Evolutionary conservation across 92 coral and sea anemone species (phyloP), one percentile per base, ranked within the genome.

Genomic region (Desmophyllum pertusum): DNA sequence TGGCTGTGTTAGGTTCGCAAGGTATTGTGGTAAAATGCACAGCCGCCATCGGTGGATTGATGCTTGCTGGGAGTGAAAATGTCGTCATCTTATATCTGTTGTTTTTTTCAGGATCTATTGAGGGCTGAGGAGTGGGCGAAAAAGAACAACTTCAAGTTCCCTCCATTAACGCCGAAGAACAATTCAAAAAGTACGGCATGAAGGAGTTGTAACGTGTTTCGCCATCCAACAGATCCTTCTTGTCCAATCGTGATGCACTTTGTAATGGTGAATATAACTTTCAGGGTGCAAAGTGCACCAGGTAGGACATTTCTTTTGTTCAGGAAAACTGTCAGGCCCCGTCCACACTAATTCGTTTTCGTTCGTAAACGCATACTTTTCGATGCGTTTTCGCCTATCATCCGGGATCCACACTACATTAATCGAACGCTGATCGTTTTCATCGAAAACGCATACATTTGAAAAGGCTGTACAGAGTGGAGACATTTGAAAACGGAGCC

Each of bases 61-160:
- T 14, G 53, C 18, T 14, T 48, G 0, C 21, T 13, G 53, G 21
- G 53, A 14, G 53, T 13, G 53, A 48, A 3, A 48, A 48, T 21
- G 11, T 59, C 35, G 1, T 35, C 8, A 3, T 38, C 69, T 66
- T 80, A 18, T 18, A 27, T 66, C 2, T 13, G 0, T 1, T 59
- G 11, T 81, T 46, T 42, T 48, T 31, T 79, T 36, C 79, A 94
- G 98, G 95, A 92, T 73, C 90, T 94, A 8, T 29, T 83, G 39
- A 64, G 81, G 79, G 98, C 98, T 0, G 91, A 92, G 72, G 13
- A 87, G 37, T 94, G 98, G 98, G 98, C 98, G 8, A 80, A 83
- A 59, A 48, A 77, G 52, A 85, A 94, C 88, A 88, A 90, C 64
- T n/a, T 79, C 0, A 93, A 91, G 30, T 92, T 94, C 75, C 98